These are phyloP conservation scores for Bombus vancouverensis DNA, from an alignment of 1,140 invertebrate genomes.

Conservation along the genomic window DNA sequence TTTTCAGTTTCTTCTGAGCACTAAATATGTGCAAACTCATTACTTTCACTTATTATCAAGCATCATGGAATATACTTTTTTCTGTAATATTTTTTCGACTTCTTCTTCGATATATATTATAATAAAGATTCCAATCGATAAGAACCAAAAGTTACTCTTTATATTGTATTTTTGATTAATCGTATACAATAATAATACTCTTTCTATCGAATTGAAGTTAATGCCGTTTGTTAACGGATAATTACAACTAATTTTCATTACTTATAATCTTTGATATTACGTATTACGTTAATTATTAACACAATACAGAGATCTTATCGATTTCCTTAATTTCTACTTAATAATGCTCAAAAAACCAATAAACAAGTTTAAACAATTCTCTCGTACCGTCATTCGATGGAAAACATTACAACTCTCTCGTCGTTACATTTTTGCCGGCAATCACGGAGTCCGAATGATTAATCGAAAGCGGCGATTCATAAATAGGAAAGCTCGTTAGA, in stretches of 20 bases:
- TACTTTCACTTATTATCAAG: no score
- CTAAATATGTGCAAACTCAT: no score
- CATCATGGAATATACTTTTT: no score
- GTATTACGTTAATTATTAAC: not conserved
- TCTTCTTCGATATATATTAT: not conserved
- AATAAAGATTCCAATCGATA: no score
- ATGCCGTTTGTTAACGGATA: not conserved
- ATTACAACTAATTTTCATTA: not conserved
- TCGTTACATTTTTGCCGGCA: not conserved
- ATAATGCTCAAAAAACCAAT: not conserved
- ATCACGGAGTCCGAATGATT: not conserved
- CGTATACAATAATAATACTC: not conserved
- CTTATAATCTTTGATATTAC: not conserved
- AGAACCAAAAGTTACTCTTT: no score
- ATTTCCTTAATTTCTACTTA: not conserved
- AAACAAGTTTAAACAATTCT: not conserved
- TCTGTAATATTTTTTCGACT: not conserved
- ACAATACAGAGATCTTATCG: not conserved
- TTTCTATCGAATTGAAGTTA: not conserved
- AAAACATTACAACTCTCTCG: not conserved
- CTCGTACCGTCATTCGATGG: not conserved
- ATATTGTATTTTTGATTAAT: no score
- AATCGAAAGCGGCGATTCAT: slow-evolving; percentile 42
- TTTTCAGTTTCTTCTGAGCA: no score
- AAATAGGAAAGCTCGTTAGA: slow-evolving; percentile 27